phyloP scores from a whole-genome alignment of 2,797 vertebrate species.

The Emys orbicularis region DNA sequence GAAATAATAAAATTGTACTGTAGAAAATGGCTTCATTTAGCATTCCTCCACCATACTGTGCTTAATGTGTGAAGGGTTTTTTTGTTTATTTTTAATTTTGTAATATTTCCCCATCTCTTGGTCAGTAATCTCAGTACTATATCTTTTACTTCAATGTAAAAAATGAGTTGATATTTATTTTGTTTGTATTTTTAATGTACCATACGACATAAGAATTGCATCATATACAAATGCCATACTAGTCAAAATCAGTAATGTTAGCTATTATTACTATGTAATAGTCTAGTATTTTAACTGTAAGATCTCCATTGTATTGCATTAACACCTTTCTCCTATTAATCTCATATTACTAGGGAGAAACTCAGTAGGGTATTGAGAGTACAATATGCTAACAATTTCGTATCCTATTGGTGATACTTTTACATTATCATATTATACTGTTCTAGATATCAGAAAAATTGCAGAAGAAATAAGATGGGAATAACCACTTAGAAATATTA shows the following conservation, averaged over 20 bases:
- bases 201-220: not conserved
- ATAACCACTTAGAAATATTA: no score
- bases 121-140: not conserved
- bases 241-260: not conserved
- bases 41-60: not conserved
- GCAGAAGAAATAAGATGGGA: not conserved
- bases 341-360: slow-evolving; percentile 30
- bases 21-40: slow-evolving; percentile 32
- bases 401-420: slow-evolving; percentile 1
- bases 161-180: slow-evolving; percentile 2
- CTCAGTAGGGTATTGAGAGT: slow-evolving; percentile 12
- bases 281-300: slow-evolving; percentile 20
- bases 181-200: not conserved
- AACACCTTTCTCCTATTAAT: slow-evolving; percentile 18
- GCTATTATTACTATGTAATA: not conserved
- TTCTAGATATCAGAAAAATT: not conserved
- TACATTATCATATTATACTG: not conserved
- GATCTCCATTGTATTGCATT: not conserved
- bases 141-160: not conserved
- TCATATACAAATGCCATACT: not conserved
- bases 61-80: slow-evolving; percentile 16
- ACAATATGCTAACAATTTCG: slow-evolving; percentile 7
- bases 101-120: not conserved
- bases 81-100: not conserved
- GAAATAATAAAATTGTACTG: slow-evolving; percentile 25